Percentiles rank a stretch among this genome's conserved stretches.
phyloP scores from a whole-genome alignment of 2,113 vertebrate genomes.

The Labeo catla region DNA sequence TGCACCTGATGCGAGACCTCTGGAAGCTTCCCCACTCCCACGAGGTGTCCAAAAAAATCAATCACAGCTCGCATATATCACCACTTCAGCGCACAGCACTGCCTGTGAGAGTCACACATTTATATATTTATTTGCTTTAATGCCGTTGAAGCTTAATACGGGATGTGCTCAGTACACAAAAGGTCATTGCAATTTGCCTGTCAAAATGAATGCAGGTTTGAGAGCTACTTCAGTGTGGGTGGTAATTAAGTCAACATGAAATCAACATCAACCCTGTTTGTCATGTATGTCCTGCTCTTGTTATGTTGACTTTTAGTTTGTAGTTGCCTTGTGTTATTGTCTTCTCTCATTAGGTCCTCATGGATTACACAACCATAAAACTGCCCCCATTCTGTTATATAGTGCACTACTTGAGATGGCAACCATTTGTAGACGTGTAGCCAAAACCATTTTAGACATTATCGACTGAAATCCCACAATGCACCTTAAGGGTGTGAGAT shows the following conservation, averaged over 20 bases:
- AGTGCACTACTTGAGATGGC: too few species aligned
- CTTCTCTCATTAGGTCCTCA: not conserved
- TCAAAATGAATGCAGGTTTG: constrained; percentile 19
- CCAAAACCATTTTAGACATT: too few species aligned
- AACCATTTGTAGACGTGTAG: too few species aligned
- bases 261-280: constrained; percentile 12
- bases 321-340: too few species aligned
- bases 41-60: constrained; percentile 35
- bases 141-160: constrained; percentile 8
- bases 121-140: constrained; percentile 36
- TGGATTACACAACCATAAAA: not conserved
- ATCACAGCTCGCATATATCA: constrained; percentile 16
- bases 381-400: too few species aligned
- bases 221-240: constrained; percentile 3
- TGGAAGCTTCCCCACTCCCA: constrained; percentile 7
- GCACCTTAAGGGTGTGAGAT: too few species aligned
- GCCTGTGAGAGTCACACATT: constrained; percentile 17
- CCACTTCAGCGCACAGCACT: constrained; percentile 21
- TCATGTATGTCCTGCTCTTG: not conserved
- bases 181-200: constrained; percentile 21
- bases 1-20: constrained; percentile 42
- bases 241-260: constrained; percentile 17
- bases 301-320: not conserved
- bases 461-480: too few species aligned
- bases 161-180: constrained; percentile 23